Percentiles rank a stretch among this genome's conserved stretches.
These are phyloP conservation scores for Acanthurus lineatus DNA, from an alignment of 2,797 vertebrate species.

Conservation along the genomic window DNA sequence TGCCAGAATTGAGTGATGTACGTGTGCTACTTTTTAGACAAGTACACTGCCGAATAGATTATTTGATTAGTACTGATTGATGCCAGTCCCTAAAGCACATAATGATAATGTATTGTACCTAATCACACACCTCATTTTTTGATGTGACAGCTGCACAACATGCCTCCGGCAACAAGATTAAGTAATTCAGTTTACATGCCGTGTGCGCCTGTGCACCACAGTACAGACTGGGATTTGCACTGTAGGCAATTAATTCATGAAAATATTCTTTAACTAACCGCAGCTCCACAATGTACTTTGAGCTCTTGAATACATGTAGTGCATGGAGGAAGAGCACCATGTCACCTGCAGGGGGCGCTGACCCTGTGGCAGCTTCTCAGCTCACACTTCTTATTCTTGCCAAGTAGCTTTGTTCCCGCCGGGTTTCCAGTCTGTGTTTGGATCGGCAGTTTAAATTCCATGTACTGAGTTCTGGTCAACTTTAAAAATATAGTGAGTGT, in stretches of 20 bases:
- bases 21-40: constrained; percentile 25
- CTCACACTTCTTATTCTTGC: constrained; percentile 52
- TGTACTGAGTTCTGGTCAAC: constrained; percentile 18
- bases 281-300: constrained; percentile 59
- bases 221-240: constrained; percentile 40
- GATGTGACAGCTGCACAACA: constrained; percentile 42
- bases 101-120: constrained; percentile 44
- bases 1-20: constrained; percentile 3
- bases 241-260: constrained; percentile 54
- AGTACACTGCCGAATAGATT: not conserved
- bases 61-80: constrained; percentile 52
- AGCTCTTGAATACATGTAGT: constrained; percentile 57
- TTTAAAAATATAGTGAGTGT: constrained; percentile 12
- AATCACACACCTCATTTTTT: constrained; percentile 38
- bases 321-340: constrained; percentile 47
- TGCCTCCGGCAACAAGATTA: constrained; percentile 51
- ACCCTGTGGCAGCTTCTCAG: constrained; percentile 40
- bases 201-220: constrained; percentile 24
- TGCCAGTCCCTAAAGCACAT: constrained; percentile 28
- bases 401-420: constrained; percentile 62
- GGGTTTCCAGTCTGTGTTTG: constrained; percentile 36
- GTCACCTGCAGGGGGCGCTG: constrained; percentile 48
- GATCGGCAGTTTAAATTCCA: constrained; percentile 50
- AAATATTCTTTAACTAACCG: constrained; percentile 41
- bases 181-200: constrained; percentile 46